Evolutionary conservation across 2,888 invertebrate species (phyloP), one percentile per base, ranked within the genome.

Genomic region (Erpobdella octoculata): DNA sequence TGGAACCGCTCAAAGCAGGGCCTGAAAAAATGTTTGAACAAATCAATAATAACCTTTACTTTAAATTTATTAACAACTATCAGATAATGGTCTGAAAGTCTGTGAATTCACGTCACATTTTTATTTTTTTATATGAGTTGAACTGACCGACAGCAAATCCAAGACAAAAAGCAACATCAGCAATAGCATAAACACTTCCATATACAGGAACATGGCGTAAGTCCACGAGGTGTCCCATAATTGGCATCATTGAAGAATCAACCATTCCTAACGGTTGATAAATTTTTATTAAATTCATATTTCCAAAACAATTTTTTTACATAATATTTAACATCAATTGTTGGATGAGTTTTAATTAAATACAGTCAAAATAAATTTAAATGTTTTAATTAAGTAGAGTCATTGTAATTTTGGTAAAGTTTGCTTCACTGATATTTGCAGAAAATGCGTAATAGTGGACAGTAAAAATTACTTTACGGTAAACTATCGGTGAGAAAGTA

Each of bases 241-340:
- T 93, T 0, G 98, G 98, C 95, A 99, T 97, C 96, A 99, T 98
- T 2, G 96, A 95, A 21, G 96, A 95, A 84, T 99, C 98, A 66
- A 98, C 97, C 97, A 98, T 98, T 75, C 86, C 86, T 86, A 28
- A n/a, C n/a, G n/a, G n/a, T n/a, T n/a, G n/a, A n/a, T n/a, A n/a
- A n/a, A n/a, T n/a, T n/a, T n/a, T n/a, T n/a, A n/a, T n/a, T n/a
- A n/a, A n/a, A n/a, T n/a, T n/a, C 1, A 12, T 53, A 12, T 21
- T 5, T 8, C 15, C 21, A 53, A 25, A 25, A 6, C 9, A 53
- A 53, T 53, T 53, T 9, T 53, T 53, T 12, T 1, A 25, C 21
- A n/a, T 53, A 46, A 46, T 46, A 46, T 46, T 46, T 46, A 5
- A 5, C 5, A 3, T 3, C n/a, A n/a, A n/a, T n/a, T n/a, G n/a